Conservation (phyloP, 1,140 invertebrate species). For the Melanaphis sacchari region DNA sequence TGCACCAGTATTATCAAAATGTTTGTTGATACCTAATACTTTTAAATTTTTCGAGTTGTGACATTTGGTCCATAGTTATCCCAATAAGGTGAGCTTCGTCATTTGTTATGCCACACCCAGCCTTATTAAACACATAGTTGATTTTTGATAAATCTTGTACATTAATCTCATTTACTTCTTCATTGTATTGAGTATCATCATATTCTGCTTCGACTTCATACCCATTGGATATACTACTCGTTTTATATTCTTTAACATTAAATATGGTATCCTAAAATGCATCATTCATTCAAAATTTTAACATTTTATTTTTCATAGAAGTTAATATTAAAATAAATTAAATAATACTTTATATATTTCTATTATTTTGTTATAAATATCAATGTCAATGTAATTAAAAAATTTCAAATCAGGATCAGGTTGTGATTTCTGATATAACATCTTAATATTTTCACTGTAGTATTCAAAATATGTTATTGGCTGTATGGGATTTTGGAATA, state of each 20-base stretch:
- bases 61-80: not conserved
- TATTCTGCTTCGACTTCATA: not conserved
- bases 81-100: constrained; percentile 1
- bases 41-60: not conserved
- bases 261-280: not conserved
- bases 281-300: not conserved
- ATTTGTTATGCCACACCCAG: constrained; percentile 25
- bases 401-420: not conserved
- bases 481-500: constrained; percentile 24
- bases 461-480: constrained; percentile 44
- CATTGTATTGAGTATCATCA: not conserved
- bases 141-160: constrained; percentile 27
- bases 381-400: not conserved
- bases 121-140: constrained; percentile 33
- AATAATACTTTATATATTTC: constrained; percentile 14
- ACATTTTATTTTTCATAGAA: not conserved
- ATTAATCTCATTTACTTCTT: not conserved
- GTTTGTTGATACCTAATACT: not conserved
- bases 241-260: not conserved
- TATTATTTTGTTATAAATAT: not conserved
- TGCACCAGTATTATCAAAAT: not conserved
- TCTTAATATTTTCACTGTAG: constrained; percentile 39
- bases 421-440: not conserved
- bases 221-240: too few species aligned
- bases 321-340: not conserved